Evolutionary conservation across 2,888 invertebrate species (phyloP), one percentile per base, ranked within the genome.

Genomic region (Heliconius ethilla): DNA sequence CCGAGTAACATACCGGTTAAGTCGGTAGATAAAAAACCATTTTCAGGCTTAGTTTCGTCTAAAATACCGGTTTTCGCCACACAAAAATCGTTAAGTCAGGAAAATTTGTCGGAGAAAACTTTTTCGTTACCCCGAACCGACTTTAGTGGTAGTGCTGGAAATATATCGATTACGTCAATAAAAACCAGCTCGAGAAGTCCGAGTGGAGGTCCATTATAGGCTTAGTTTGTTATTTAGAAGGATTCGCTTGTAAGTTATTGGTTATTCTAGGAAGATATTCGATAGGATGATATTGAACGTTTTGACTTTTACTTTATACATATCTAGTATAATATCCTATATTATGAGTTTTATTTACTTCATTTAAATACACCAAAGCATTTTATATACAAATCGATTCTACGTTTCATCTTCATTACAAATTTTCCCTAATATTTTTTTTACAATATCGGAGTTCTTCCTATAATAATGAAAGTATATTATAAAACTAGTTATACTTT

Each of bases 121-220:
- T 92, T 92, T 80, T 91, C 94, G 4, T 82, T 94, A 77, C 92
- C 93, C 6, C 89, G 89, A 1, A 92, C 94, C 0, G 93, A 94
- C 18, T 85, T 91, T 63, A 92, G 89, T 79, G 86, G 91, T 80
- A 93, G 93, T 83, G 89, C 94, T 7, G 93, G 93, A 0, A 95
- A 94, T 75, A 92, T 95, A 78, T 95, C 96, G 6, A 95, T 96
- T 0, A 96, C 96, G n/a, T 96, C 96, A 1, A 96, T 96, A 70
- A 95, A 96, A 81, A 95, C 91, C 83, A 96, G 95, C 84, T 96
- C 96, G 22, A 94, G 89, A 84, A 94, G 93, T 85, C 95, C 95
- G 0, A 95, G 95, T 79, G 95, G 95, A 25, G 95, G 95, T 27
- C 91, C 90, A 85, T 82, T 91, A 82, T 82, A 79, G 78, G 25